Evolutionary conservation across 2,888 invertebrate species (phyloP).

Genomic region (Tenthredo notha): DNA sequence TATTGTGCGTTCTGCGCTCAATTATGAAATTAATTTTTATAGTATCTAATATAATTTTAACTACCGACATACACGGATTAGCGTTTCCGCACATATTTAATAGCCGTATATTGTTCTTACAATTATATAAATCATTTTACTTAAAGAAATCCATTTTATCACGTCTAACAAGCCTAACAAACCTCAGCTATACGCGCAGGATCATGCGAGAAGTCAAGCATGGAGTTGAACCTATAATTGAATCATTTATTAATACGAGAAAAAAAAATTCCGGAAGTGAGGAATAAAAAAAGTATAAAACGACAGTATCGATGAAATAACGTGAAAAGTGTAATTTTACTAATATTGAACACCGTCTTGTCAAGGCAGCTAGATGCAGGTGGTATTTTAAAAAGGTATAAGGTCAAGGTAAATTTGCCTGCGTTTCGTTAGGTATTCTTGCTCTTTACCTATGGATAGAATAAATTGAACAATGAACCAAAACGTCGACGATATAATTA

Average conservation of each 20-base stretch:
- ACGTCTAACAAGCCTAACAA: background rate
- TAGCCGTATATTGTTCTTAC: background rate
- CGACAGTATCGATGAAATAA: background rate
- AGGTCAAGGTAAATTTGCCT: background rate
- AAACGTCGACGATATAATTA: conserved; percentile 68
- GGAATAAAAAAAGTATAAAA: background rate
- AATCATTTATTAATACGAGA: background rate
- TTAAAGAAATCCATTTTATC: background rate
- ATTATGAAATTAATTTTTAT: conserved; percentile 11
- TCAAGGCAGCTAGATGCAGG: background rate
- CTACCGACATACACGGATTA: background rate
- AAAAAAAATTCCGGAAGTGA: background rate
- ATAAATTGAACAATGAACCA: conserved; percentile 50
- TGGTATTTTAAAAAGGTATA: conserved; percentile 19
- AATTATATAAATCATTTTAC: background rate
- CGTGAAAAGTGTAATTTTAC: background rate
- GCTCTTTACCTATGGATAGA: conserved; percentile 10
- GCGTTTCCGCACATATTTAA: background rate
- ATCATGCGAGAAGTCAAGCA: background rate
- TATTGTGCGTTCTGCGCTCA: background rate
- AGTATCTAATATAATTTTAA: background rate
- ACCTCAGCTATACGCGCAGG: background rate
- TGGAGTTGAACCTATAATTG: background rate
- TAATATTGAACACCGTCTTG: background rate
- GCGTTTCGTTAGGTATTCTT: background rate